Conservation (phyloP, 2,113 vertebrate genomes). For the Lycaon pictus region DNA sequence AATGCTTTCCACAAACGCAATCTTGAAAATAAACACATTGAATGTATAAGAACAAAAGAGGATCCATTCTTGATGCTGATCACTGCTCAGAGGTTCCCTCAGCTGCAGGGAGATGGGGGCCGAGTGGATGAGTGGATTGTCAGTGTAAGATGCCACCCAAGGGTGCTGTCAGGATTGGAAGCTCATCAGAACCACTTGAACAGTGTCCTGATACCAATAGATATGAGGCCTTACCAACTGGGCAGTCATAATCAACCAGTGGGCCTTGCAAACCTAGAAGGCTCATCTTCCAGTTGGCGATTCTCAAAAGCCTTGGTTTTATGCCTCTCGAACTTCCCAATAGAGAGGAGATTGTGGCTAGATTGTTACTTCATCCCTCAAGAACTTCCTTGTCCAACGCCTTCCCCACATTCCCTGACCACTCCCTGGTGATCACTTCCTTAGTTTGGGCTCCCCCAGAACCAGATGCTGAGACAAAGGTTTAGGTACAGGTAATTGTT, state of each 20-base stretch:
- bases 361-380: neutral
- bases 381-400: neutral
- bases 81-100: constrained; percentile 63
- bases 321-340: neutral
- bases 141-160: neutral
- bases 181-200: neutral
- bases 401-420: neutral
- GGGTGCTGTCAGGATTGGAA: neutral
- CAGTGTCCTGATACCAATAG: neutral
- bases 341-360: neutral
- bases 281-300: neutral
- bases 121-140: neutral
- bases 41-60: constrained; percentile 71
- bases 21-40: constrained; percentile 82
- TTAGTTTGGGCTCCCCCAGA: neutral
- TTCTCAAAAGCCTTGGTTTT: neutral
- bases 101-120: constrained; percentile 37
- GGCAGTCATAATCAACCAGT: neutral
- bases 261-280: neutral
- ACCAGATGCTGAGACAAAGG: neutral
- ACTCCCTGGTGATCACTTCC: neutral
- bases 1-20: constrained; percentile 78
- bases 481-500: neutral
- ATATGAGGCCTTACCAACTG: neutral
- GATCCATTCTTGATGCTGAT: constrained; percentile 43